These are phyloP conservation scores for Stigmatopora argus DNA, from an alignment of 2,113 vertebrate genomes.

Conservation along the genomic window DNA sequence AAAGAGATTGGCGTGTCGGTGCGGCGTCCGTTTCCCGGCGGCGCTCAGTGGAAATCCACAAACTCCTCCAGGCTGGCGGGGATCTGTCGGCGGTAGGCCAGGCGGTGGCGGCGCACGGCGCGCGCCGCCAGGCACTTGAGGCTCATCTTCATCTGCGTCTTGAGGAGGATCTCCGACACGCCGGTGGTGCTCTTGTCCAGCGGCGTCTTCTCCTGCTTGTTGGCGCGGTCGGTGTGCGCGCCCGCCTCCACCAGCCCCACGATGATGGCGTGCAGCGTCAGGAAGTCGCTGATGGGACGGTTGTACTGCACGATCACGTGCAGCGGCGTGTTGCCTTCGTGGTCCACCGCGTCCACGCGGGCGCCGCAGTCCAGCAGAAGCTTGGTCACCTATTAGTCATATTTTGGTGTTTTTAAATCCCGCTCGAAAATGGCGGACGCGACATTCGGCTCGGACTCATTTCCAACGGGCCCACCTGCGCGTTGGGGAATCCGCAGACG, in stretches of 20 bases:
- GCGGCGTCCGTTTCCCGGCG: too few relatives aligned
- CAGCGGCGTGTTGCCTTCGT: slow-evolving; percentile 88
- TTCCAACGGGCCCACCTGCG: slow-evolving; percentile 58
- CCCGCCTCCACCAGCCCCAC: slow-evolving; percentile 93
- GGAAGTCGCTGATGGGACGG: slow-evolving; percentile 97
- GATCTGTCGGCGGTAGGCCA: slow-evolving; percentile 93
- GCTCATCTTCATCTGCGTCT: slow-evolving; percentile 98
- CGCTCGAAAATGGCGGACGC: too few relatives aligned
- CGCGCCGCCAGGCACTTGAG: slow-evolving; percentile 98
- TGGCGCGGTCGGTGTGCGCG: slow-evolving; percentile 95
- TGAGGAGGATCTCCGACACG: slow-evolving; percentile 94
- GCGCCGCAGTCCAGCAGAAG: slow-evolving; percentile 91
- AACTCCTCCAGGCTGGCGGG: slow-evolving; percentile 95
- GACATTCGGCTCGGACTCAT: too few relatives aligned
- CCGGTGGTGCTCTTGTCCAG: slow-evolving; percentile 95
- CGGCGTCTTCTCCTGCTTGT: slow-evolving; percentile 95
- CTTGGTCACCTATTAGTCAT: slow-evolving; percentile 70
- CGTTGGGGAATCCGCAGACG: slow-evolving; percentile 93
- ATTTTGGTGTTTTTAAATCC: too few relatives aligned
- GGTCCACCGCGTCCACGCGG: slow-evolving; percentile 84
- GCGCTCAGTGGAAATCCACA: slow-evolving; percentile 94
- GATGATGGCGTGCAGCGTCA: slow-evolving; percentile 96
- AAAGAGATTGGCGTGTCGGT: too few relatives aligned
- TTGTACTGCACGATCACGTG: slow-evolving; percentile 98
- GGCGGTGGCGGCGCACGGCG: slow-evolving; percentile 86